A percentile compares a stretch with the other conserved stretches of the same genome.
Conservation (phyloP, 1,140 invertebrate genomes). For the Zaprionus kolodkinae region DNA sequence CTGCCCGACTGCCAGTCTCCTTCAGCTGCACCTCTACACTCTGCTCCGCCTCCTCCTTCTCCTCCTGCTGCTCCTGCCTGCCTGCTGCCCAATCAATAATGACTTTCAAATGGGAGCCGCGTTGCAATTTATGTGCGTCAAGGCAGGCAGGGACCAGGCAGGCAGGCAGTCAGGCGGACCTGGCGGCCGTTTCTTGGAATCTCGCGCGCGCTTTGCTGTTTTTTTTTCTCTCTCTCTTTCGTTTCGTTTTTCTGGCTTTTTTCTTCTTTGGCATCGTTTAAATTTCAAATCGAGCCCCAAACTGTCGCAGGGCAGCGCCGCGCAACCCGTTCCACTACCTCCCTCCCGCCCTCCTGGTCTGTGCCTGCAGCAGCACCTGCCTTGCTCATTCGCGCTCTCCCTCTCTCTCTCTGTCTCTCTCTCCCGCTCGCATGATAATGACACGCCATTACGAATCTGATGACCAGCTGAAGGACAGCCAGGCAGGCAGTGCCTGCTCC, state of each 20-base stretch:
- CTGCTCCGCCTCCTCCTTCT: neutral
- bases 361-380: conserved; percentile 34
- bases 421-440: conserved; percentile 70
- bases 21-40: neutral
- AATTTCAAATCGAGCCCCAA: conserved; percentile 77
- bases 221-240: neutral
- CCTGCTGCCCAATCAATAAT: conserved; percentile 57
- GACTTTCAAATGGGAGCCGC: conserved; percentile 80
- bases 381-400: neutral
- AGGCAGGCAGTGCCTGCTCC: conserved; percentile 1
- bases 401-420: no score
- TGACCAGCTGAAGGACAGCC: conserved; percentile 27
- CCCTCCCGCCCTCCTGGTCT: neutral
- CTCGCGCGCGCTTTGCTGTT: conserved; percentile 66
- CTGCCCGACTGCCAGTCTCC: conserved; percentile 28
- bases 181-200: conserved; percentile 77
- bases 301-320: conserved; percentile 70
- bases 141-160: conserved; percentile 32
- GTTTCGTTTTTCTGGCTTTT: conserved; percentile 29
- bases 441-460: conserved; percentile 78
- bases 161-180: conserved; percentile 47
- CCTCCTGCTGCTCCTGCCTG: neutral
- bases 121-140: conserved; percentile 78
- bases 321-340: conserved; percentile 48
- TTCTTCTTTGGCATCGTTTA: conserved; percentile 67